Evolutionary conservation across 2,888 invertebrate genomes (phyloP).

Genomic region (Catotricha subobsoleta): DNA sequence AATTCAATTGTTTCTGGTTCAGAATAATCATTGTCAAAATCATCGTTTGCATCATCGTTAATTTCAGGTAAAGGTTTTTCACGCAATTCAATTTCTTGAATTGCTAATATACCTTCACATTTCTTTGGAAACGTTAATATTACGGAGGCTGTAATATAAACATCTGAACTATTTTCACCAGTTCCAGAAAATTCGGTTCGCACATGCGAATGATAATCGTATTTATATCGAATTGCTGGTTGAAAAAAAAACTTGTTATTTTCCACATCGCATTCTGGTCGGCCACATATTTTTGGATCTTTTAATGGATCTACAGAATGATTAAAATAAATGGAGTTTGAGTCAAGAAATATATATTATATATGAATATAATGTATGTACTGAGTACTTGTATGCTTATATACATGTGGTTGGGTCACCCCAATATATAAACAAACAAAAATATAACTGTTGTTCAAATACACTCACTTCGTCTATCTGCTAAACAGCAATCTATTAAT

Average conservation of each 20-base stretch:
- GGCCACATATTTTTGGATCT: constrained; percentile 53
- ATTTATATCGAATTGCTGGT: constrained; percentile 34
- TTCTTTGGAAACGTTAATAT: constrained; percentile 46
- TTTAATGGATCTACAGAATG: constrained; percentile 56
- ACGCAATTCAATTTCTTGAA: constrained; percentile 39
- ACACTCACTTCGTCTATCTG: too few relatives aligned
- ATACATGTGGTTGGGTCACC: too few relatives aligned
- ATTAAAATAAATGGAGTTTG: too few relatives aligned
- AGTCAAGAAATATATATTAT: too few relatives aligned
- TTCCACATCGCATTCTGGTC: constrained; percentile 38
- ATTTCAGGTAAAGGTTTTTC: constrained; percentile 38
- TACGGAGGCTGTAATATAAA: constrained; percentile 39
- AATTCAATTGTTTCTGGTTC: constrained; percentile 15
- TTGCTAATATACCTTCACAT: constrained; percentile 52
- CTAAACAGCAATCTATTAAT: too few relatives aligned
- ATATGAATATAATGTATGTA: too few relatives aligned
- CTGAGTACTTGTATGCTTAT: too few relatives aligned
- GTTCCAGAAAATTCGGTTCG: constrained; percentile 51
- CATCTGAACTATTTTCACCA: constrained; percentile 50
- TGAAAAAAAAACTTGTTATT: constrained; percentile 22
- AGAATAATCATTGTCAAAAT: constrained; percentile 6
- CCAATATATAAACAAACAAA: too few relatives aligned
- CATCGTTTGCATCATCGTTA: constrained; percentile 25
- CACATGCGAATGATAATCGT: constrained; percentile 54
- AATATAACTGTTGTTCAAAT: too few relatives aligned